Conservation (phyloP, 2,888 invertebrate genomes). For the Ctenicera cuprea region DNA sequence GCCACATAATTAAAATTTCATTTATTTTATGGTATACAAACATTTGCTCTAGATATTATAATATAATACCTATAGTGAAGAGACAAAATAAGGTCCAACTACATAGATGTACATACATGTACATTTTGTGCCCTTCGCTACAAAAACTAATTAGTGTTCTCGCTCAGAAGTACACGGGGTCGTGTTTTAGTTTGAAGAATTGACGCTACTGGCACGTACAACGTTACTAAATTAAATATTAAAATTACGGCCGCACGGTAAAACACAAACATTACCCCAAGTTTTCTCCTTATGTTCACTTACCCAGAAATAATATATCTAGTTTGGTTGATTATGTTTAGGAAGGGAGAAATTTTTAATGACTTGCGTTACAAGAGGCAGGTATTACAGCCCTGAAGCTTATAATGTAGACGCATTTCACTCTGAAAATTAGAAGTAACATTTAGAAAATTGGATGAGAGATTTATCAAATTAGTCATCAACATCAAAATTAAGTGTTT, state of each 20-base stretch:
- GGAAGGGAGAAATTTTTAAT: too few relatives aligned
- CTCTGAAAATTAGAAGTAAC: too few relatives aligned
- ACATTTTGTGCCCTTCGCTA: neutral
- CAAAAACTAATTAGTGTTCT: constrained; percentile 35
- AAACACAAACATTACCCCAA: constrained; percentile 36
- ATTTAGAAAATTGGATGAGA: too few relatives aligned
- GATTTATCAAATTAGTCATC: too few relatives aligned
- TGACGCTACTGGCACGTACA: constrained; percentile 28
- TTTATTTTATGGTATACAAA: constrained; percentile 44
- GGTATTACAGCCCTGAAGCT: too few relatives aligned
- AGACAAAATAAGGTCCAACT: constrained; percentile 12
- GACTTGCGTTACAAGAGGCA: too few relatives aligned
- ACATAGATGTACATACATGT: neutral
- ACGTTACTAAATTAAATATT: constrained; percentile 32
- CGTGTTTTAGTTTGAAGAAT: constrained; percentile 34
- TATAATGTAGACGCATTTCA: too few relatives aligned
- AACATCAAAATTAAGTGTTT: too few relatives aligned
- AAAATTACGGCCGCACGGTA: constrained; percentile 29
- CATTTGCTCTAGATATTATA: constrained; percentile 34
- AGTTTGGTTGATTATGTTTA: constrained; percentile 23
- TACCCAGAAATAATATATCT: constrained; percentile 31
- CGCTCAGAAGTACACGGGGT: constrained; percentile 9
- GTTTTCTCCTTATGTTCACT: constrained; percentile 25
- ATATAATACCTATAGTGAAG: neutral
- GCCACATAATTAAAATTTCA: constrained; percentile 45